phyloP scores from a whole-genome alignment of 2,113 vertebrate genomes.

The Melanocharis versteri region DNA sequence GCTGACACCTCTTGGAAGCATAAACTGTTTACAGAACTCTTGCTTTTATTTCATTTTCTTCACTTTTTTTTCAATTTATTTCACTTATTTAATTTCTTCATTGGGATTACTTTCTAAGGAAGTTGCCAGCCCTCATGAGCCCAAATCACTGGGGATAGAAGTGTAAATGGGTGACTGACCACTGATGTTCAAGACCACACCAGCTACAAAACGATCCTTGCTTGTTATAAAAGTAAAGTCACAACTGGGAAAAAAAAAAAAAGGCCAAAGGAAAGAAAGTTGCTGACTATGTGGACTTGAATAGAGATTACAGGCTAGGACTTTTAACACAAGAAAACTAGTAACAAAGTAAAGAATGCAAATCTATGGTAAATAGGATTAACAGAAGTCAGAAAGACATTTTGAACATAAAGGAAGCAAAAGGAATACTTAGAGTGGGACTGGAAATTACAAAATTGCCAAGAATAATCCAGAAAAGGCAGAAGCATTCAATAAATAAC shows the following conservation, averaged over 20 bases:
- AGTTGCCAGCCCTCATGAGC: not conserved
- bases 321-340: not conserved
- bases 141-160: not conserved
- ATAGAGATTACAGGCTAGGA: not conserved
- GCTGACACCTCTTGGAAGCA: not conserved
- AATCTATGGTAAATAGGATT: not conserved
- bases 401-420: not conserved
- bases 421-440: not conserved
- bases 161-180: not conserved
- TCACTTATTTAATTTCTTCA: not conserved
- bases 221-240: not conserved
- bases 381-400: not conserved
- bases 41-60: not conserved
- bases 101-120: not conserved
- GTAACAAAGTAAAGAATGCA: not conserved
- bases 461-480: conserved; percentile 25
- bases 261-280: not conserved
- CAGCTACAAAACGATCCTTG: not conserved
- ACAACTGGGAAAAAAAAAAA: not conserved
- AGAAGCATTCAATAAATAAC: not conserved
- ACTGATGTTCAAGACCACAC: not conserved
- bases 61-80: not conserved
- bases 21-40: not conserved
- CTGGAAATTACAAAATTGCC: not conserved
- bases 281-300: not conserved